phyloP scores from a whole-genome alignment of 2,113 vertebrate species.

The Hepsetus odoe region DNA sequence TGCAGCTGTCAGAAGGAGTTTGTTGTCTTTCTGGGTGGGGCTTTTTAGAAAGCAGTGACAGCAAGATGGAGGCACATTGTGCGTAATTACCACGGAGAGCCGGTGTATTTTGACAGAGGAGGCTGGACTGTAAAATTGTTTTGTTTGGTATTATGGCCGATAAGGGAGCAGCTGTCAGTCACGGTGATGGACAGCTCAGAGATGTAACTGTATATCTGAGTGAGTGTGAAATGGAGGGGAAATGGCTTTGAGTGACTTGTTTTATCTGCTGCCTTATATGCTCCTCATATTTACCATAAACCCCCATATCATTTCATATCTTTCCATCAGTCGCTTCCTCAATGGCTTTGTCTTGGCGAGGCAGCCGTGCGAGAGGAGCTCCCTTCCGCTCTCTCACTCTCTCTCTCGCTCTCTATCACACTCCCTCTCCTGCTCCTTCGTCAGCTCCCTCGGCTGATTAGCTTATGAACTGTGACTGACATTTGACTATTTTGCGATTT shows the following conservation, averaged over 20 bases:
- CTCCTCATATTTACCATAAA: constrained; percentile 64
- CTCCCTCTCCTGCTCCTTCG: constrained; percentile 22
- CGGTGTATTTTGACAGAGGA: constrained; percentile 43
- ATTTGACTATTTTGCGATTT: constrained; percentile 58
- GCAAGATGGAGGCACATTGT: constrained; percentile 45
- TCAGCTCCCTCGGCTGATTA: constrained; percentile 58
- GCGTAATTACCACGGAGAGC: constrained; percentile 40
- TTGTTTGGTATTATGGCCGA: constrained; percentile 57
- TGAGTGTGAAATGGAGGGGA: constrained; percentile 50
- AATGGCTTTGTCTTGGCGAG: constrained; percentile 61
- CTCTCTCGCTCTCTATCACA: constrained; percentile 16
- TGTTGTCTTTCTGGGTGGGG: constrained; percentile 26
- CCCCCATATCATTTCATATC: constrained; percentile 58
- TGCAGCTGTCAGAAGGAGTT: constrained; percentile 28
- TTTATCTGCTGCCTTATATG: constrained; percentile 64
- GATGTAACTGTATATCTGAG: constrained; percentile 59
- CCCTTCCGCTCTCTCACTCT: constrained; percentile 28
- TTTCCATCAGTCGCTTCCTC: constrained; percentile 57
- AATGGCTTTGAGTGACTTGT: constrained; percentile 61
- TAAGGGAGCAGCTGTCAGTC: constrained; percentile 63
- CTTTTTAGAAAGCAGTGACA: constrained; percentile 41
- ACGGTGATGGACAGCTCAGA: constrained; percentile 59
- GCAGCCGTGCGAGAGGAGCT: constrained; percentile 36
- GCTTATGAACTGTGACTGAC: constrained; percentile 66
- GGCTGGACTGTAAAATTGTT: constrained; percentile 52